Evolutionary conservation across 2,888 invertebrate species (phyloP), one percentile per base, ranked within the genome.

Genomic region (Pammene fasciana): DNA sequence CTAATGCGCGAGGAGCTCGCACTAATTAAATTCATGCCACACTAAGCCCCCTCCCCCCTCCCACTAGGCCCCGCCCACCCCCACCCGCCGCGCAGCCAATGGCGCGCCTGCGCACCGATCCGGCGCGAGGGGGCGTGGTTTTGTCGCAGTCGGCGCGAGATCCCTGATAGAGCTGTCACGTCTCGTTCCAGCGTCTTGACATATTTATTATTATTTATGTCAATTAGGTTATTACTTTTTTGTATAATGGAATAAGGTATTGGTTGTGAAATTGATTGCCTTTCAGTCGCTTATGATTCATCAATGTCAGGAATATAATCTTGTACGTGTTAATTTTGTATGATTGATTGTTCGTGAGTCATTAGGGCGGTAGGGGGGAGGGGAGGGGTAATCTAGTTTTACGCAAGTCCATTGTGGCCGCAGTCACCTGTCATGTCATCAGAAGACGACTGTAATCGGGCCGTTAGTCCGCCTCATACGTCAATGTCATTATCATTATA

Each of bases 11-110:
- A 92, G 92, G 92, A 91, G 92, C 89, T 90, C 88, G 78, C 88
- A 89, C 92, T 92, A 92, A 92, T 92, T 92, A 92, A 92, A 92
- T 92, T 92, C 92, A 92, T 91, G 91, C 92, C 90, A 92, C 90
- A 88, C 90, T 90, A 89, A 92, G 92, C 88, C 84, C 81, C 79
- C 73, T 70, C 55, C 68, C 26, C 74, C 81, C 82, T 85, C 81
- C 80, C 75, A 78, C 72, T 71, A 50, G 50, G 56, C 43, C 50
- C 61, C 61, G 61, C 73, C 70, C 67, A 88, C 89, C 86, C 74
- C 67, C 74, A 80, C 81, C 85, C 82, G 79, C 78, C 72, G 72
- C 74, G 72, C 72, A 55, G 50, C 57, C 46, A 65, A 70, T 74
- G 68, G 66, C 90, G 88, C 88, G 89, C 86, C 73, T 13, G 61